Percentiles rank a stretch among this genome's conserved stretches.
These are phyloP conservation scores for Mormyrops boulengeri DNA, from an alignment of 2,797 vertebrate genomes.

Conservation along the genomic window DNA sequence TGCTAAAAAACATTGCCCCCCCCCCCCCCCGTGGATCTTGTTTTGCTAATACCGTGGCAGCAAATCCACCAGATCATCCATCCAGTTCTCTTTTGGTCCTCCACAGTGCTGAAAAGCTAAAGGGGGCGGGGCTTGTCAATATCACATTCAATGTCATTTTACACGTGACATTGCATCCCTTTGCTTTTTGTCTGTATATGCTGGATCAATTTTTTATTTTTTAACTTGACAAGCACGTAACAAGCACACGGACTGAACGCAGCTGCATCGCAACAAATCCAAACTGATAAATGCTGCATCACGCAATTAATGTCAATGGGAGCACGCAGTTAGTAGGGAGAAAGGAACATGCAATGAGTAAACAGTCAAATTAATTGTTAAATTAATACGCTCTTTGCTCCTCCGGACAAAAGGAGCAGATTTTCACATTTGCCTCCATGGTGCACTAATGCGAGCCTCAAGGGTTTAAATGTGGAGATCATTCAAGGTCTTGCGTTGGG, in stretches of 20 bases:
- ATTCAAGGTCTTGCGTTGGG: conserved; percentile 15
- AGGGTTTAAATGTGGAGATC: conserved; percentile 16
- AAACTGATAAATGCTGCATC: not conserved
- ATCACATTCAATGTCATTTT: not conserved
- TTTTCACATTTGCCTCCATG: conserved; percentile 4
- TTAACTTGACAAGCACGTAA: not conserved
- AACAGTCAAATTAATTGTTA: not conserved
- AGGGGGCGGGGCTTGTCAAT: not conserved
- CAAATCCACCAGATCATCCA: conserved; percentile 9
- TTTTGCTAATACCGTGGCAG: not conserved
- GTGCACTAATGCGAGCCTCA: conserved; percentile 11
- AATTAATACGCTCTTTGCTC: not conserved
- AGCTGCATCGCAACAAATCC: not conserved
- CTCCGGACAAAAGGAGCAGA: not conserved
- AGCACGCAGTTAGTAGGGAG: not conserved
- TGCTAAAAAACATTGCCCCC: not conserved
- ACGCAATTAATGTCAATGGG: not conserved
- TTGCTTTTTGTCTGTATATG: not conserved
- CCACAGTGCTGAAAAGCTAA: not conserved
- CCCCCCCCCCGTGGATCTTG: not conserved
- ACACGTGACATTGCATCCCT: not conserved
- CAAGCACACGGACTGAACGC: not conserved
- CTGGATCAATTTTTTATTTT: not conserved
- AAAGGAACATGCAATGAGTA: not conserved
- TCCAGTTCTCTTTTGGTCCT: not conserved